Evolutionary conservation across 2,888 invertebrate genomes (phyloP).

Genomic region (Dolomedes plantarius): DNA sequence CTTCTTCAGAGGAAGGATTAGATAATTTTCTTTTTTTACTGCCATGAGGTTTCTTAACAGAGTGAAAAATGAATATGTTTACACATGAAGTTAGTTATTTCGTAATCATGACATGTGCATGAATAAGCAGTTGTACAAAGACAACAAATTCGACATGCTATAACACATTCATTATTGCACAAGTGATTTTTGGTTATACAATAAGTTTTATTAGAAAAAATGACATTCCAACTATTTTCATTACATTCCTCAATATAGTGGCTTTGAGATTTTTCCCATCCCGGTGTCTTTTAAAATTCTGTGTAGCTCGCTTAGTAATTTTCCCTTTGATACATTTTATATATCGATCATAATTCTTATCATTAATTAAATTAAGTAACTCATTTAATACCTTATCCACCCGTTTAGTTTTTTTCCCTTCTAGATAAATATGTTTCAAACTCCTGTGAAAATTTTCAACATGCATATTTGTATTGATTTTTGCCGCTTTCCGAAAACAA

Average conservation of each 20-base stretch:
- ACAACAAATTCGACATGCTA: not conserved
- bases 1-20: not conserved
- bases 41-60: not conserved
- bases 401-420: slow-evolving; percentile 22
- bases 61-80: slow-evolving; percentile 3
- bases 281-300: not conserved
- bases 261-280: not conserved
- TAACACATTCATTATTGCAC: not conserved
- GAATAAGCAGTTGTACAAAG: not conserved
- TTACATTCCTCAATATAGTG: not conserved
- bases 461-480: slow-evolving; percentile 17
- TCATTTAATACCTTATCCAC: not conserved
- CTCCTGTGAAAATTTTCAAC: slow-evolving; percentile 19
- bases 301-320: slow-evolving; percentile 17
- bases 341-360: slow-evolving; percentile 8
- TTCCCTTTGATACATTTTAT: not conserved
- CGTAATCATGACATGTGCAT: not conserved
- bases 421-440: slow-evolving; percentile 22
- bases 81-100: not conserved
- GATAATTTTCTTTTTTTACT: not conserved
- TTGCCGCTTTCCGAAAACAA: slow-evolving; percentile 13
- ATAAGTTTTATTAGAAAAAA: not conserved
- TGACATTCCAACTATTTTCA: not conserved
- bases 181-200: not conserved
- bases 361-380: slow-evolving; percentile 5